Evolutionary conservation across 2,888 invertebrate species (phyloP).

Genomic region (Ceraclea dissimilis): DNA sequence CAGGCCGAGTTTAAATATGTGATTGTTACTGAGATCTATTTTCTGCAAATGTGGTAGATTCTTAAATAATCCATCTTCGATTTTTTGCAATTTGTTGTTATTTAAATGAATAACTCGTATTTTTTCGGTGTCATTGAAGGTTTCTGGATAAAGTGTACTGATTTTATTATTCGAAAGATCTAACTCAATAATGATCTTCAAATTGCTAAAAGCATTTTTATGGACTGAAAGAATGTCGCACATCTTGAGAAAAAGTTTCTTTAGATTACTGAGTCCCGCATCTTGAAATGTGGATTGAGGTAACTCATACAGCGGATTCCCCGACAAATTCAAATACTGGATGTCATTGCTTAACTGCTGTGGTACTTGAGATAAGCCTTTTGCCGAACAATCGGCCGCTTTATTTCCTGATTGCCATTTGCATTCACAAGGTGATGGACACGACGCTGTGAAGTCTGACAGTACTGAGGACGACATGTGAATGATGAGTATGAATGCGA

Average conservation of each 20-base stretch:
- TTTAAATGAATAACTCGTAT: slow-evolving; percentile 66
- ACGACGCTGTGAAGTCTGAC: slow-evolving; percentile 45
- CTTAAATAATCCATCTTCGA: slow-evolving; percentile 70
- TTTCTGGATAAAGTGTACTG: slow-evolving; percentile 55
- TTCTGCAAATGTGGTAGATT: slow-evolving; percentile 66
- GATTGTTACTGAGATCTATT: slow-evolving; percentile 70
- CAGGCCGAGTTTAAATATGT: slow-evolving; percentile 58
- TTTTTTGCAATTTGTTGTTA: slow-evolving; percentile 63
- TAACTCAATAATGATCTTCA: slow-evolving; percentile 72
- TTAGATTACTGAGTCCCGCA: slow-evolving; percentile 68
- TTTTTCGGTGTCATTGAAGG: slow-evolving; percentile 63
- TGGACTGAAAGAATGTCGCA: slow-evolving; percentile 69
- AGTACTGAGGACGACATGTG: slow-evolving; percentile 27
- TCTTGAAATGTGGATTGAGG: slow-evolving; percentile 59
- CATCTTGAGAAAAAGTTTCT: slow-evolving; percentile 68
- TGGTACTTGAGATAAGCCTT: slow-evolving; percentile 63
- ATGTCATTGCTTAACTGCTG: slow-evolving; percentile 62
- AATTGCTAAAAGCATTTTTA: slow-evolving; percentile 65
- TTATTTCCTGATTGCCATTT: slow-evolving; percentile 81
- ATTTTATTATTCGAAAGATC: slow-evolving; percentile 73
- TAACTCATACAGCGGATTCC: slow-evolving; percentile 60
- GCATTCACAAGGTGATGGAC: slow-evolving; percentile 67
- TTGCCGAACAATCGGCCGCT: slow-evolving; percentile 69
- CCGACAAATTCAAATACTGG: slow-evolving; percentile 64
- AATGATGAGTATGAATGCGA: slow-evolving; percentile 4